Evolutionary conservation across 2,113 vertebrate genomes (phyloP), one percentile per base, ranked within the genome.

Genomic region (Poeciliopsis occidentalis): DNA sequence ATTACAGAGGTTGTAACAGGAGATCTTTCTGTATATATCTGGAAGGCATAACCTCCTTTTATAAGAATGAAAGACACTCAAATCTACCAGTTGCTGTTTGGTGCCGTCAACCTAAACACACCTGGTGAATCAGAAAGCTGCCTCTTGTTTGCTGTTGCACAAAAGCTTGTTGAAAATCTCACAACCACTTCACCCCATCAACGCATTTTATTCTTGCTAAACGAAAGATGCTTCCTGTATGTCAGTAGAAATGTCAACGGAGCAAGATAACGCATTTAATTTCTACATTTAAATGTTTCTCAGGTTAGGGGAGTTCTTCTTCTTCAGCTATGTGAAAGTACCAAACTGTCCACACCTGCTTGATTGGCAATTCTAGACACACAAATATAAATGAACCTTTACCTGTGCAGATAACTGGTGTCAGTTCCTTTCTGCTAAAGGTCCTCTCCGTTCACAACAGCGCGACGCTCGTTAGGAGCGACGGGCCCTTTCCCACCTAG

Each of bases 401-500:
- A 61, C 81, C 24, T 78, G 78, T 78, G 86, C 82, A 81, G 86
- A 88, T 92, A 90, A 92, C 91, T 86, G 85, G 69, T 75, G 76
- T 62, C 41, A 61, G 78, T 80, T 89, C 71, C 66, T 77, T 82
- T 67, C 76, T 75, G 31, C 41, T 65, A 90, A 93, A 93, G 92
- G 92, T 92, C 82, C 87, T 85, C 64, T 83, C 13, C 44, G 85
- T 85, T 91, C 75, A 83, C 81, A 84, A 73, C 79, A 74, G 82
- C 74, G 44, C 77, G 72, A 85, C 69, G 66, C 87, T 93, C 82
- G 89, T 90, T 91, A 92, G 87, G 29, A 69, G 67, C 47, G 71
- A 75, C 64, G 39, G 81, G 67, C 78, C 64, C 67, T 12, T 29
- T 64, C 75, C 69, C 47, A 72, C 76, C 85, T 65, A 62, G 67